These are phyloP conservation scores for Myzus persicae DNA, from an alignment of 1,140 invertebrate genomes.

Conservation along the genomic window DNA sequence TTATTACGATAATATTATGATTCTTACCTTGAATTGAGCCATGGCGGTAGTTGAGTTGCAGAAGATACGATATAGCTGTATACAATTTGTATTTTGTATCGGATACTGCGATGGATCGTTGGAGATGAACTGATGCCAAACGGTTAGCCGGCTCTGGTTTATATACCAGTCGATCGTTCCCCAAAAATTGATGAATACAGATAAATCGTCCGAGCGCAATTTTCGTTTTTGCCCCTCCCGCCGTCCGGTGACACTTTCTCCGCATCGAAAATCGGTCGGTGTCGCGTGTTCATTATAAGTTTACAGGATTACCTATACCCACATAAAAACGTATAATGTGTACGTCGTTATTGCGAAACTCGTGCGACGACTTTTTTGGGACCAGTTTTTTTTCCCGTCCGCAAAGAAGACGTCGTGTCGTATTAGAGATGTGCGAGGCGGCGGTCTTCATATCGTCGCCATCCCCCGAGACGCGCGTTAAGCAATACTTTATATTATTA, in stretches of 20 bases:
- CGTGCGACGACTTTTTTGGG: not conserved
- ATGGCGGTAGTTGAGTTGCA: not conserved
- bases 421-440: not conserved
- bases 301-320: not conserved
- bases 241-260: slow-evolving; percentile 30
- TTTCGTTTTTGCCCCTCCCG: not conserved
- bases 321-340: not conserved
- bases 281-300: not conserved
- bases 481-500: not conserved
- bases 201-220: not conserved
- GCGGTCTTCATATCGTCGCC: not conserved
- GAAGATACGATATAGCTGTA: not conserved
- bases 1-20: not conserved
- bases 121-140: slow-evolving; percentile 13
- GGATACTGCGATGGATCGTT: not conserved
- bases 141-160: not conserved
- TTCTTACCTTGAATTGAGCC: slow-evolving; percentile 21
- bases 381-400: slow-evolving; percentile 30
- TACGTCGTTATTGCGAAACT: not conserved
- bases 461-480: slow-evolving; percentile 7
- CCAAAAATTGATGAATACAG: not conserved
- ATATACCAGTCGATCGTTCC: not conserved
- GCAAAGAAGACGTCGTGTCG: not conserved
- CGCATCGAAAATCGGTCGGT: not conserved
- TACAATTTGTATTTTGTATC: not conserved